Base-by-base conservation (phyloP, 1,140 invertebrate species). In the Lepidurus arcticus region DNA sequence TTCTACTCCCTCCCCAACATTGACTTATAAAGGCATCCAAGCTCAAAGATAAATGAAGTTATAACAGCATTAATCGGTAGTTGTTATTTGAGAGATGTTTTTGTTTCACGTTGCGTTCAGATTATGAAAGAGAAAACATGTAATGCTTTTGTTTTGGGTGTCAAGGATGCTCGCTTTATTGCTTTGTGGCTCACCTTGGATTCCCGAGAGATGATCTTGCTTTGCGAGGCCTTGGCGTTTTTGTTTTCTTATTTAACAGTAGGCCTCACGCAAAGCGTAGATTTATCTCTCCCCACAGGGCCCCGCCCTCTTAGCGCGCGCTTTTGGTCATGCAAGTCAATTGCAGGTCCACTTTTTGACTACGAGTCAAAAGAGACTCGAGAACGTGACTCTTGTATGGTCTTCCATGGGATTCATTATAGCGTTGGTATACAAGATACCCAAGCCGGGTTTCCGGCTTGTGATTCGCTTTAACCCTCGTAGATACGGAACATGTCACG, bases 401-500 rank as follows among this genome's bases (percentile, higher is more conserved):
- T 65, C 47, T 65, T 65, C 53, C 53, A 4, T 34, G 53, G 53
- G 53, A 65, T 65, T 65, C 53, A 65, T 65, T 65, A 65, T 16
- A 13, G 53, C 53, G 53, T 65, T 65, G 53, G 53, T n/a, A 65
- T 65, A 65, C 16, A 13, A 21, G 16, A 65, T 21, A 21, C 53
- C 53, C 53, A 65, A 21, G 21, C 53, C 21, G 53, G 53, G 53
- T 65, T 65, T 65, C 53, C 53, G 53, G 53, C 53, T 65, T 65
- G n/a, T 65, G 53, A 65, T 65, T 65, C 53, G 34, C 34, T 65
- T 65, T 7, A n/a, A 65, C 53, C 16, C 0, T 13, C 53, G 21
- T 65, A 65, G 53, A 65, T 65, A 65, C 53, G 53, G n/a, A 16
- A 65, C 21, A 65, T 65, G 53, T 65, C 53, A 65, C 53, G 53